Evolutionary conservation across 2,113 vertebrate species (phyloP), one percentile per base, ranked within the genome.

Genomic region (Corvus cornix): DNA sequence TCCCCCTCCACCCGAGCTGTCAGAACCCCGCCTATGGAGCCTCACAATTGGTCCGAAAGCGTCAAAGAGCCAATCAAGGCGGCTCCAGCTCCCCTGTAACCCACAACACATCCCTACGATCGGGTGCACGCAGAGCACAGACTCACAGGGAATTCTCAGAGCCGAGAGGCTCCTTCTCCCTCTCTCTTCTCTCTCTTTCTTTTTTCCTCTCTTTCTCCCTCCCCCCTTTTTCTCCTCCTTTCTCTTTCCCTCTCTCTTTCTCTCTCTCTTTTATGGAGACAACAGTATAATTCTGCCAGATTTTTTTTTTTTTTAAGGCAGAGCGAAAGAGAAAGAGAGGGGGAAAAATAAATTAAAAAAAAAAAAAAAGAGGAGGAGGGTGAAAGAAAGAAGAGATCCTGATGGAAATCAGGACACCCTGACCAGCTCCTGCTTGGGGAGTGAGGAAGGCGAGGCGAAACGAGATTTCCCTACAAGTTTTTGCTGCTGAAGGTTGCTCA

Each of bases 41-140:
- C 97, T 98, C 98, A 99, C 99, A 99, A 99, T 99, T 99, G 99
- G 99, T 99, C 99, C 98, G 98, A 99, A 99, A 98, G 99, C 99
- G 99, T 99, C 99, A 99, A 99, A 99, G 99, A 99, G 98, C 99
- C 99, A 99, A 99, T 99, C 99, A 99, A 99, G 98, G 98, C 97
- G 98, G 98, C 98, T 98, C 97, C 97, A 97, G 98, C 98, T 98
- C 87, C 98, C 91, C 98, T 98, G 98, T 98, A 98, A 98, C 98
- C 98, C 97, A 98, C 98, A 97, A 98, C 99, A 98, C 98, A 98
- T 98, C 99, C 99, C 98, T 98, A 98, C 98, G 98, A 98, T 98
- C 98, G 98, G 98, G 98, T 98, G 98, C 98, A 97, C 96, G 98
- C 98, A 98, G 98, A 97, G 98, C 98, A 98, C 98, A 98, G 98